These are phyloP conservation scores for Corythornis madagascariensis DNA, from an alignment of 2,113 vertebrate species.

Conservation along the genomic window DNA sequence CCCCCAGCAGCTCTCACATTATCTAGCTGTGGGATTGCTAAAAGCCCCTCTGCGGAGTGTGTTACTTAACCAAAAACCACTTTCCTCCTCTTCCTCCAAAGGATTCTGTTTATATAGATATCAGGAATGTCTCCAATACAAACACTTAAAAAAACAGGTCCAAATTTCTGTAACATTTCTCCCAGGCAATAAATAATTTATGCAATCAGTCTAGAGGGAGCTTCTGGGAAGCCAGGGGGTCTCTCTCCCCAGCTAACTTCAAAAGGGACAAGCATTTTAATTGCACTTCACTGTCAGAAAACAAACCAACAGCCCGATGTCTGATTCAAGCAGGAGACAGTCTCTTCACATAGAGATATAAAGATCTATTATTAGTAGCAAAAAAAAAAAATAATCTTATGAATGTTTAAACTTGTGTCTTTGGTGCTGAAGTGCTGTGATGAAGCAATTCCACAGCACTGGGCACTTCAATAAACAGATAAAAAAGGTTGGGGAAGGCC, in stretches of 20 bases:
- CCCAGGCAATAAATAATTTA: neutral
- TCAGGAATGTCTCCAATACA: neutral
- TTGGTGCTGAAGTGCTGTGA: neutral
- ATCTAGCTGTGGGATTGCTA: neutral
- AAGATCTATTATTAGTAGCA: neutral
- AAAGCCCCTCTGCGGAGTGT: neutral
- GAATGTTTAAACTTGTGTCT: conserved; percentile 6
- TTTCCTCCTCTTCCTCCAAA: neutral
- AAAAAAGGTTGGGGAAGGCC: neutral
- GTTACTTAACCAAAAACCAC: neutral
- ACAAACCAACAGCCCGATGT: neutral
- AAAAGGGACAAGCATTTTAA: conserved; percentile 36
- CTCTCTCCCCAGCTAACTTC: conserved; percentile 10
- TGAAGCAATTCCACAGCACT: neutral
- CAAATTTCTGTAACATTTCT: neutral
- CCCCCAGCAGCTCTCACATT: neutral
- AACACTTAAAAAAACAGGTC: neutral
- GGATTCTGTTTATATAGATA: neutral
- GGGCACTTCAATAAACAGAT: neutral
- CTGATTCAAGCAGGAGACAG: neutral
- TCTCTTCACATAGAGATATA: neutral
- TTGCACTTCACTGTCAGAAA: conserved; percentile 38
- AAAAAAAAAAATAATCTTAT: neutral
- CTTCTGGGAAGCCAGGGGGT: neutral
- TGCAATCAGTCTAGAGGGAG: conserved; percentile 2